Evolutionary conservation across 2,113 vertebrate species (phyloP), one percentile per base, ranked within the genome.

Genomic region (Setophaga petechia): DNA sequence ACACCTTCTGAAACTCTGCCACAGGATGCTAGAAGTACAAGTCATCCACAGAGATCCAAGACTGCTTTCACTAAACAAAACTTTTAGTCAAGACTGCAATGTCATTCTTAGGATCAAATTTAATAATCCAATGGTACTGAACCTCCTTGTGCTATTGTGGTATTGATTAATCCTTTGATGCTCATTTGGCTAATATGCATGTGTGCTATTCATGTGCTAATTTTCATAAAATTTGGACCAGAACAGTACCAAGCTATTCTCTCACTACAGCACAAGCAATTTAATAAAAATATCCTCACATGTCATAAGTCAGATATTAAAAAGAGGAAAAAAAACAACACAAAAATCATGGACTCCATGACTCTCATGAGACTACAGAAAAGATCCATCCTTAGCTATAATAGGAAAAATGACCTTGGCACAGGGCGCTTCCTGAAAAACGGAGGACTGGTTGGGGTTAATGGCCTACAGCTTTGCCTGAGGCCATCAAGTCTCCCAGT

Each of bases 391-490:
- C 92, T 93, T 59, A 91, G 86, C 77, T 96, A 87, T 90, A 96
- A 93, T 54, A 93, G 86, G 61, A 91, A 78, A 95, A 95, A 84
- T 87, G 83, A 84, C 94, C 85, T 96, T 96, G 86, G 95, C 78
- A 86, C 62, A 76, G 81, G 93, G 94, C 69, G 92, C 75, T 93
- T 95, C 94, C 92, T 96, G 89, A 62, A 95, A 93, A 95, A 91
- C 68, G 84, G 95, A 89, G 80, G 87, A 95, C 57, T 87, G 87
- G 62, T 52, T 96, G 76, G 73, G 91, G 94, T 97, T 97, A 96
- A 84, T 84, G 96, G 93, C 75, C 95, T 97, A 84, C 91, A 97
- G 87, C 95, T 97, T 97, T 96, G 96, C 96, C 96, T 87, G 69
- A 91, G 93, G 85, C 92, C 95, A 92, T 91, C 89, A 77, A 92